Base-by-base conservation (phyloP, 2,888 invertebrate genomes). In the Lepas anatifera region DNA sequence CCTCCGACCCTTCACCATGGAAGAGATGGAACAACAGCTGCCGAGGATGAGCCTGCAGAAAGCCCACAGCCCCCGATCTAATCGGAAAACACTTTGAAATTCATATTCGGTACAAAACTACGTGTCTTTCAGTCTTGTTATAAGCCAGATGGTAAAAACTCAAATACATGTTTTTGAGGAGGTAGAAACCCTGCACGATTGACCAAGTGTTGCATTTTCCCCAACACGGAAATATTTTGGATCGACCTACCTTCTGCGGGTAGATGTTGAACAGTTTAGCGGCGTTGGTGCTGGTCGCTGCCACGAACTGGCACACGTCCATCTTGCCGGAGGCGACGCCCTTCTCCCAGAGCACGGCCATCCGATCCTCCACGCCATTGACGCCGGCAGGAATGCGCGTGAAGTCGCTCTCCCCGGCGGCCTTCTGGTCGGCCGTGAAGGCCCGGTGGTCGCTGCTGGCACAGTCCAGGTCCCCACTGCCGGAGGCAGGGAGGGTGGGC, bases 211-310 rank as follows among this genome's bases (percentile, higher is more conserved):
- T n/a, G n/a, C n/a, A n/a, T n/a, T n/a, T n/a, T n/a, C n/a, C n/a
- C n/a, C n/a, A n/a, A n/a, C n/a, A n/a, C n/a, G n/a, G n/a, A n/a
- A n/a, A n/a, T n/a, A n/a, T n/a, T n/a, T n/a, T n/a, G n/a, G n/a
- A n/a, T n/a, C n/a, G n/a, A n/a, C n/a, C n/a, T 27, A 84, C 85
- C 80, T 98, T 98, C 78, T 86, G 86, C 0, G 98, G 98, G 82
- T 92, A 98, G 74, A 98, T 81, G 83, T 98, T 97, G 83, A 98
- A 98, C 75, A 97, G 88, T 83, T 92, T 95, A 2, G 98, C 98
- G 0, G 97, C 96, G 78, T 90, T 95, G 46, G 95, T 85, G 79
- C 95, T 95, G 10, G 97, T 97, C 22, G 97, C 90, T 0, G 96
- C 92, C 32, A 99, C 99, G 84, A 95, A 99, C 75, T 92, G 86